A percentile compares a stretch with the other conserved stretches of the same genome.
Conservation (phyloP, 2,113 vertebrate species). For the Scopus umbretta region DNA sequence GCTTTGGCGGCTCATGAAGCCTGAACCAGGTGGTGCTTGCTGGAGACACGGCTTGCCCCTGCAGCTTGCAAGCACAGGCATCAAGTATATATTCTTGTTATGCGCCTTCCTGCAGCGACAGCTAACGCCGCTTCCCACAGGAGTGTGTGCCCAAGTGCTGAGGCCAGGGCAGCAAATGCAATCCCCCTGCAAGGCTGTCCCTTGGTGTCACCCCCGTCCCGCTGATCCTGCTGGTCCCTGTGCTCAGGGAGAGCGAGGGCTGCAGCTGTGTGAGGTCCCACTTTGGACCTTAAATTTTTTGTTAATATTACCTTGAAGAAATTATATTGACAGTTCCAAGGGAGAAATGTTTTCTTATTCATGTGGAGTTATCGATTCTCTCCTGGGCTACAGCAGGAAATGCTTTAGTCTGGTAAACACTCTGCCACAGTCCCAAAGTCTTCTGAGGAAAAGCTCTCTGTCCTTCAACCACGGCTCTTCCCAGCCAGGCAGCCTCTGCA, state of each 20-base stretch:
- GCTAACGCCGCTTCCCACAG: not conserved
- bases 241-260: not conserved
- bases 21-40: not conserved
- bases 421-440: rapidly evolving
- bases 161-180: not conserved
- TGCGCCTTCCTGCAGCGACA: not conserved
- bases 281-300: not conserved
- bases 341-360: not conserved
- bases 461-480: not conserved
- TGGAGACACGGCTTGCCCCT: not conserved
- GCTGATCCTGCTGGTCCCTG: not conserved
- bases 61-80: not conserved
- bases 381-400: not conserved
- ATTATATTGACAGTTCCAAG: not conserved
- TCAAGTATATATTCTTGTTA: no score
- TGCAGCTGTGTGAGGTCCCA: not conserved
- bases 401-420: not conserved
- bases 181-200: not conserved
- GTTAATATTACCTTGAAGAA: not conserved
- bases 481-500: not conserved
- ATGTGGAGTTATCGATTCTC: not conserved
- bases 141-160: not conserved
- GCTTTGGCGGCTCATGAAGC: not conserved
- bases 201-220: not conserved
- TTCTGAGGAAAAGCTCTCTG: not conserved